Evolutionary conservation across 2,888 invertebrate species (phyloP), one percentile per base, ranked within the genome.

Genomic region (Ectemnius continuus): DNA sequence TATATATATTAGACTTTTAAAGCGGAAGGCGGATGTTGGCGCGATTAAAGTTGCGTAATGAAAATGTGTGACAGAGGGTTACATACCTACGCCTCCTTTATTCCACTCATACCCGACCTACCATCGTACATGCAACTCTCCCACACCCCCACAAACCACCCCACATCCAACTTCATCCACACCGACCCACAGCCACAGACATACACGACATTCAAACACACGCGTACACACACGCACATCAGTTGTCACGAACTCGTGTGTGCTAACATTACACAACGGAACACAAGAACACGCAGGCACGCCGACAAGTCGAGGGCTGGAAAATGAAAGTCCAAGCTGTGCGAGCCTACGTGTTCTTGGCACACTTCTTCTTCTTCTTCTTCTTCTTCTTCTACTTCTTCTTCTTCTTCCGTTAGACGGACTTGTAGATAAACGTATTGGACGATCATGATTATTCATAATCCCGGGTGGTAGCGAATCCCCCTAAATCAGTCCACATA

Each of bases 1-100:
- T 76, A 86, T 83, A 83, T 85, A 87, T 85, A 87, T 86, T 84
- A 85, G 78, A 79, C 60, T 79, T 80, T 73, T 73, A 81, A 70
- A 69, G 60, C 72, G 70, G 71, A 75, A 80, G 64, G 66, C 70
- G 75, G 72, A 83, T 76, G 80, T 79, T 76, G 83, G 80, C 76
- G 79, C 76, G 80, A 81, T 80, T 75, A 66, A 79, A 79, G 71
- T 79, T 76, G 73, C 79, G 77, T 70, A 64, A 78, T 74, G 61
- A 64, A 68, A 67, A 73, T 67, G 74, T 67, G 71, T 76, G 73
- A 78, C 74, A 76, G 63, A 79, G 74, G 74, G 67, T 70, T 72
- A 78, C 67, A 60, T 59, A 70, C 72, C 68, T 63, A 68, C 66
- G 70, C 75, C 70, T 77, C 81, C 81, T 74, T 81, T 81, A 73